phyloP scores from a whole-genome alignment of 2,797 vertebrate genomes.

The Emydoidea blandingii region DNA sequence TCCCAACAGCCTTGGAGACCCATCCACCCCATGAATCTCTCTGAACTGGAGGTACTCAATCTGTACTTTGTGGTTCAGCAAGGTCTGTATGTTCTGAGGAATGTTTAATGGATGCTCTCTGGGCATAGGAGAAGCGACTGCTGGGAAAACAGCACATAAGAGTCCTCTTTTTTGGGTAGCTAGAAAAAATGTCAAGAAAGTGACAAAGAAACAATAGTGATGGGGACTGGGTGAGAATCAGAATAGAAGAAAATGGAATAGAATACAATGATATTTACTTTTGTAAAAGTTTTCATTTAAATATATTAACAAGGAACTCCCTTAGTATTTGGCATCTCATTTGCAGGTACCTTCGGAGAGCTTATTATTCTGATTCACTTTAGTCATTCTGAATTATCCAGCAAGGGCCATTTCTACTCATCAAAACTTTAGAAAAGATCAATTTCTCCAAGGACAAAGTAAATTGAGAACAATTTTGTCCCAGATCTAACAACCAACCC shows the following conservation, averaged over 20 bases:
- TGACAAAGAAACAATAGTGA: background rate
- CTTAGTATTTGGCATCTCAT: slow-evolving; percentile 6
- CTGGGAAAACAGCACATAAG: slow-evolving; percentile 31
- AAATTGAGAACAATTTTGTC: background rate
- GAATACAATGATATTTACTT: background rate
- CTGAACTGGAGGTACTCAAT: slow-evolving; percentile 39
- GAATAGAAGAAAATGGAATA: background rate
- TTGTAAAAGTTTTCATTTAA: background rate
- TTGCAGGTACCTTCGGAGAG: background rate
- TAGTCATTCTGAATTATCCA: background rate
- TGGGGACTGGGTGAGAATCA: background rate
- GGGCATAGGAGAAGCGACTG: slow-evolving; percentile 17
- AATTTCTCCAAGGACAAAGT: slow-evolving; percentile 1
- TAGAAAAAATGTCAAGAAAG: slow-evolving; percentile 27
- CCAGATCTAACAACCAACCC: slow-evolving; percentile 20
- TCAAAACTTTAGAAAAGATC: background rate
- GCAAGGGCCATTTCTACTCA: background rate
- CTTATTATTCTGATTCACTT: background rate
- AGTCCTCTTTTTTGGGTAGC: slow-evolving; percentile 35
- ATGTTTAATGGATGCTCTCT: slow-evolving; percentile 16
- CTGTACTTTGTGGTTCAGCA: background rate
- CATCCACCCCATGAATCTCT: slow-evolving; percentile 10
- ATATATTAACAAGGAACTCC: background rate
- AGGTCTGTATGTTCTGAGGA: slow-evolving; percentile 29
- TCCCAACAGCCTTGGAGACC: background rate